phyloP scores from a whole-genome alignment of 1,140 invertebrate genomes.

The Leptinotarsa defecta region DNA sequence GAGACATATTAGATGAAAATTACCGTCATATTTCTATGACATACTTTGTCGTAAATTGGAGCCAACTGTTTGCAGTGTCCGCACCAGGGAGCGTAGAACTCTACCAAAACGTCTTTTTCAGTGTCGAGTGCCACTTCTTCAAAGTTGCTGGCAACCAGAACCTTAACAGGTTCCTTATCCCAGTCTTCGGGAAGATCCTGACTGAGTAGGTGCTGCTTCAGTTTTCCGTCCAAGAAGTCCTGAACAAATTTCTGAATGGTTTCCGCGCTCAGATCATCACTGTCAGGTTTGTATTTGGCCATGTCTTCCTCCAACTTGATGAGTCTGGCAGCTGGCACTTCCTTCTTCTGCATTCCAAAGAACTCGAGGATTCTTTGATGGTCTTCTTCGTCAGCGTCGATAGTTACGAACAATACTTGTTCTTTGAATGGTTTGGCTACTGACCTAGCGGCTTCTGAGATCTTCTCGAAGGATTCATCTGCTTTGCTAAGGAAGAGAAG shows the following conservation, averaged over 20 bases:
- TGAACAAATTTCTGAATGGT: constrained; percentile 84
- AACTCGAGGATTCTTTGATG: constrained; percentile 97
- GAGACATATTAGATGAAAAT: neutral
- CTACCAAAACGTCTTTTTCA: constrained; percentile 92
- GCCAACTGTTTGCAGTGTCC: constrained; percentile 96
- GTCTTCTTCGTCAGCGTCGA: constrained; percentile 94
- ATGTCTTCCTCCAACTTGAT: constrained; percentile 97
- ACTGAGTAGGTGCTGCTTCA: constrained; percentile 92
- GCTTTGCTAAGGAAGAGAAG: constrained; percentile 93
- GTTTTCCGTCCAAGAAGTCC: constrained; percentile 86
- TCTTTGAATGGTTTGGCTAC: constrained; percentile 89
- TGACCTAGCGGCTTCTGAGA: constrained; percentile 71
- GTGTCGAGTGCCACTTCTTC: constrained; percentile 88
- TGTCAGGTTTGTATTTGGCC: constrained; percentile 95
- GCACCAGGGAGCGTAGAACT: constrained; percentile 99
- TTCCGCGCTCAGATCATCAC: constrained; percentile 75
- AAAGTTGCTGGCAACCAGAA: constrained; percentile 94
- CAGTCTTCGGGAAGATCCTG: constrained; percentile 96
- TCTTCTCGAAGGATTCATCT: constrained; percentile 75
- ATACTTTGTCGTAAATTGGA: constrained; percentile 87
- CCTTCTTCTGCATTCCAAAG: constrained; percentile 95
- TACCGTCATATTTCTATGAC: neutral
- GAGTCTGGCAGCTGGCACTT: constrained; percentile 89
- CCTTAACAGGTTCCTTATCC: constrained; percentile 94
- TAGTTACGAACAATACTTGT: constrained; percentile 92